Base-by-base conservation (phyloP, 2,797 vertebrate genomes). In the Zenarchopterus dispar region DNA sequence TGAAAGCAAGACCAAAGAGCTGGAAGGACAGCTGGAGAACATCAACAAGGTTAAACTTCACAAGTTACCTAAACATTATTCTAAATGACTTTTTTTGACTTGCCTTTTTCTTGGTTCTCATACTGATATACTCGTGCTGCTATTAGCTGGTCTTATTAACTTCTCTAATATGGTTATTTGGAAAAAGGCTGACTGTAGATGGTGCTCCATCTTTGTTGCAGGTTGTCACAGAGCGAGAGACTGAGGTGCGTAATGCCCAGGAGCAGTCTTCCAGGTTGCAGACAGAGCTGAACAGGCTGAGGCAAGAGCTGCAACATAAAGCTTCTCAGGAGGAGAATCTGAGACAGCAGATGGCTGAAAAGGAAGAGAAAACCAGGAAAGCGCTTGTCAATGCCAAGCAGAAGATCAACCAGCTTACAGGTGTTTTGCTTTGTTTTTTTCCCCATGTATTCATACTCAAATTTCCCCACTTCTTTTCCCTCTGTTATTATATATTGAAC, bases 351-450 rank as follows among this genome's bases (percentile, higher is more conserved):
- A 94, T 97, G 68, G 81, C 92, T 0, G 97, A 99, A 52, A 99
- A 98, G 82, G 97, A 98, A 23, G 98, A 99, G 55, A 99, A 98
- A 80, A 97, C 95, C 2, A 95, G 94, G 78, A 99, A 99, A 84
- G 94, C 95, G 0, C 88, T 99, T 11, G 67, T 96, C 64, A 93
- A 85, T 5, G 97, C 96, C 66, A 98, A 95, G 70, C 96, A 98
- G 89, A 99, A 95, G 84, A 96, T 99, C 77, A 93, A 86, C 66
- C 96, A 96, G 51, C 91, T 98, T 67, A 79, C 90, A 54, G 89
- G 98, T 97, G 81, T 87, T 73, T 15, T 23, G n/a, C 13, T 19
- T 11, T 2, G 1, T 22, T 22, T 22, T 13, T 19, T 21, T 23
- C 10, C 22, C 5, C 21, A 13, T 6, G 4, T 16, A 16, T 47